These are phyloP conservation scores for Parnassius apollo DNA, from an alignment of 2,888 invertebrate genomes.

Conservation along the genomic window DNA sequence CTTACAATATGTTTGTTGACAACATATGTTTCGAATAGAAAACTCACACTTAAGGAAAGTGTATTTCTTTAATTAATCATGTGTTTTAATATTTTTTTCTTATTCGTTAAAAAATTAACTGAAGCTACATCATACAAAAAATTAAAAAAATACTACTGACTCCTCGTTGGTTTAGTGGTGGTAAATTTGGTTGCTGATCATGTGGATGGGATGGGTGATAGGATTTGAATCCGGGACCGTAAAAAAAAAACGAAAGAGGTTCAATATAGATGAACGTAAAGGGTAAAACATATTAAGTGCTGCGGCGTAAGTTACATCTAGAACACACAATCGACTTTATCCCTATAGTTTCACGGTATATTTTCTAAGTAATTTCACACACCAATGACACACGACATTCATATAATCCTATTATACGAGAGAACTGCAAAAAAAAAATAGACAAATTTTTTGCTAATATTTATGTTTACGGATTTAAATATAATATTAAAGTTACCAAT, in stretches of 20 bases:
- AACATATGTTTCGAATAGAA: constrained; percentile 6
- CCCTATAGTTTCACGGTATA: constrained; percentile 6
- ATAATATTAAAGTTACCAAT: background rate
- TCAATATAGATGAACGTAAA: background rate
- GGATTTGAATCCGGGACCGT: no score
- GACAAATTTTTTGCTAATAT: background rate
- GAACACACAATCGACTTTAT: constrained; percentile 24
- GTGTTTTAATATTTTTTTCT: no score
- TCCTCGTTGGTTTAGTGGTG: no score
- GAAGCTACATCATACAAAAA: no score
- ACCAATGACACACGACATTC: constrained; percentile 25
- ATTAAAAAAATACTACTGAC: no score
- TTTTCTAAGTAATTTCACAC: constrained; percentile 4
- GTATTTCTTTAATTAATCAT: background rate
- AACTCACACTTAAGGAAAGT: background rate
- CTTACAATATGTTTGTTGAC: constrained; percentile 18
- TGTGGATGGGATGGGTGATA: no score
- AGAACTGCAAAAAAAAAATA: background rate
- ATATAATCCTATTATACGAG: constrained; percentile 8
- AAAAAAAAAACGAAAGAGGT: no score
- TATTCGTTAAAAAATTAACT: no score
- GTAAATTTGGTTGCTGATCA: no score
- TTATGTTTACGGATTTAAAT: background rate
- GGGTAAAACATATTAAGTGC: background rate
- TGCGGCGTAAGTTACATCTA: background rate